A percentile compares a stretch with the other conserved stretches of the same genome.
Conservation (phyloP, 2,888 invertebrate species). For the Drosophila macrospina region DNA sequence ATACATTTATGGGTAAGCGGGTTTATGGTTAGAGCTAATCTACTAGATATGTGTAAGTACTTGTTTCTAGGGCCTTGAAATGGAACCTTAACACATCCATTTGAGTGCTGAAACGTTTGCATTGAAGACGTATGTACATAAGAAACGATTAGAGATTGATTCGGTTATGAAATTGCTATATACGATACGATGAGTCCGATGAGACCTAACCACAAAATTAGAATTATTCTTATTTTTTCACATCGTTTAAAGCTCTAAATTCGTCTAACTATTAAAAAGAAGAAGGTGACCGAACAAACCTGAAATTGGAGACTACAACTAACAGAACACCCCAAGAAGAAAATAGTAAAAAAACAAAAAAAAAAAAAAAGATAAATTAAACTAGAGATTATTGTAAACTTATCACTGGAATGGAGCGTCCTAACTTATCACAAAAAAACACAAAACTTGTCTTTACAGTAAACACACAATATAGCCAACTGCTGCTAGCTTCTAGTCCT, state of each 20-base stretch:
- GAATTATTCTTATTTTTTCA: not conserved
- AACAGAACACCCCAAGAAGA: conserved; percentile 46
- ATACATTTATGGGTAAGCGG: conserved; percentile 4
- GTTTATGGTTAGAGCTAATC: not conserved
- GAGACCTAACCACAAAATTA: conserved; percentile 3
- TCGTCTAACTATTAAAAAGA: conserved; percentile 22
- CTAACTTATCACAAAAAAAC: conserved; percentile 66
- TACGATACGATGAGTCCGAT: conserved; percentile 4
- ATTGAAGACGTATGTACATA: conserved; percentile 30
- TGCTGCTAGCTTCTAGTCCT: not conserved
- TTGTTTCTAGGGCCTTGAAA: conserved; percentile 7
- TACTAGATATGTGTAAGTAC: conserved; percentile 36
- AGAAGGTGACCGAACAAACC: conserved; percentile 9
- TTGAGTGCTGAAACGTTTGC: not conserved
- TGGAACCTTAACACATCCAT: not conserved
- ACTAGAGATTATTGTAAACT: conserved; percentile 24
- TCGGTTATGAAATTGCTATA: not conserved
- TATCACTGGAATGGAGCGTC: conserved; percentile 59
- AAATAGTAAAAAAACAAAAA: not conserved
- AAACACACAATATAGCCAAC: conserved; percentile 6
- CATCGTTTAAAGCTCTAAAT: conserved; percentile 31
- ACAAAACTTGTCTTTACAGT: conserved; percentile 30
- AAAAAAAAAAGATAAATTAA: conserved; percentile 4
- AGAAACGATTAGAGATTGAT: conserved; percentile 7
- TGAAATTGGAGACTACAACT: conserved; percentile 20